Evolutionary conservation across 2,113 vertebrate genomes (phyloP).

Genomic region (Mormoops blainvillei): DNA sequence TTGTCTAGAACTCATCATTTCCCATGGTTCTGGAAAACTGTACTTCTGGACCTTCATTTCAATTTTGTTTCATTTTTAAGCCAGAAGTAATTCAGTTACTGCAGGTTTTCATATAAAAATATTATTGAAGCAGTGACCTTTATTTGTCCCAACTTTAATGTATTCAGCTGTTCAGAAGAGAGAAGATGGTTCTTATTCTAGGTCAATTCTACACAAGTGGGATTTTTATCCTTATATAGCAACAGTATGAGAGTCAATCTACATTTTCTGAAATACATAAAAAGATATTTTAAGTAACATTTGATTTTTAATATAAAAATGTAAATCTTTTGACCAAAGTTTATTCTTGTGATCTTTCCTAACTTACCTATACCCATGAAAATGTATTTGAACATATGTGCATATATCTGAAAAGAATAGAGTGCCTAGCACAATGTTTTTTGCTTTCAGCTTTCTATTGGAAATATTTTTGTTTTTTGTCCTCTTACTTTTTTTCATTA

Average conservation of each 20-base stretch:
- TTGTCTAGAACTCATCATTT: neutral
- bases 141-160: constrained; percentile 40
- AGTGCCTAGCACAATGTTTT: neutral
- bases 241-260: neutral
- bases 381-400: neutral
- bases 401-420: neutral
- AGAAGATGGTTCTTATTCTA: neutral
- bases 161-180: constrained; percentile 29
- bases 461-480: neutral
- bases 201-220: constrained; percentile 15
- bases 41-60: constrained; percentile 1
- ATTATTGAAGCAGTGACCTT: constrained; percentile 10
- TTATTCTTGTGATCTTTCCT: constrained; percentile 4
- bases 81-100: constrained; percentile 10
- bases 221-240: neutral
- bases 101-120: constrained; percentile 20
- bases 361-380: neutral
- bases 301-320: constrained; percentile 38
- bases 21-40: neutral
- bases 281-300: constrained; percentile 17
- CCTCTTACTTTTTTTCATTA: neutral
- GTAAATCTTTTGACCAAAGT: neutral
- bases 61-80: constrained; percentile 19
- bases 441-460: neutral
- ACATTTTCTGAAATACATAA: neutral